phyloP scores from a whole-genome alignment of 1,140 invertebrate species.

The Euschistus heros region DNA sequence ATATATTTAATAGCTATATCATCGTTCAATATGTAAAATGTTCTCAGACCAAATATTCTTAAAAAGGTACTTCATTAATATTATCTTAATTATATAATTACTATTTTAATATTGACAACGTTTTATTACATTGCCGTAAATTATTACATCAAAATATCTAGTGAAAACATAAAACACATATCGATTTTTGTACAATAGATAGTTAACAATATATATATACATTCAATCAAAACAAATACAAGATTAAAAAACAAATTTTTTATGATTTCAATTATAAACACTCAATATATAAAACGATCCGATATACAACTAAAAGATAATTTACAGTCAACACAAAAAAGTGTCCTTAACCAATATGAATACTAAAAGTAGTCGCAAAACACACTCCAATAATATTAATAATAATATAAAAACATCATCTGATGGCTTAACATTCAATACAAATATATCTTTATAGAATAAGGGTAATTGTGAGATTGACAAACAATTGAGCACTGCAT shows the following conservation, averaged over 20 bases:
- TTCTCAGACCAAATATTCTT: neutral
- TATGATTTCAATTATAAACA: neutral
- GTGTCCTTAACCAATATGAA: too few species aligned
- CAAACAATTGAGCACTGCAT: constrained; percentile 14
- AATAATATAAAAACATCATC: neutral
- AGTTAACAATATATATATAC: neutral
- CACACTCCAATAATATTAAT: neutral
- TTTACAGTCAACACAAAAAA: neutral
- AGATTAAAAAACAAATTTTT: constrained; percentile 3
- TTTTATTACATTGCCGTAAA: too few species aligned
- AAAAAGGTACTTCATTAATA: constrained; percentile 2
- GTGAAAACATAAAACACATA: too few species aligned
- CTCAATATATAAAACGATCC: constrained; percentile 1
- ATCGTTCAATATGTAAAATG: neutral
- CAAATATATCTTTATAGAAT: constrained; percentile 3
- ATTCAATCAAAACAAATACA: constrained; percentile 4
- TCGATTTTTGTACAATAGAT: constrained; percentile 3
- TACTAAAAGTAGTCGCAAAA: neutral
- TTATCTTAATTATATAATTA: constrained; percentile 10
- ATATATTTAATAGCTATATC: constrained; percentile 16
- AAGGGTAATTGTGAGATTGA: neutral
- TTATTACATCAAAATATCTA: too few species aligned
- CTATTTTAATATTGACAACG: constrained; percentile 3
- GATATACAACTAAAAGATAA: constrained; percentile 2
- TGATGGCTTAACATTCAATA: constrained; percentile 1